Evolutionary conservation across 2,888 invertebrate species (phyloP), one percentile per base, ranked within the genome.

Genomic region (Agrypnus murinus): DNA sequence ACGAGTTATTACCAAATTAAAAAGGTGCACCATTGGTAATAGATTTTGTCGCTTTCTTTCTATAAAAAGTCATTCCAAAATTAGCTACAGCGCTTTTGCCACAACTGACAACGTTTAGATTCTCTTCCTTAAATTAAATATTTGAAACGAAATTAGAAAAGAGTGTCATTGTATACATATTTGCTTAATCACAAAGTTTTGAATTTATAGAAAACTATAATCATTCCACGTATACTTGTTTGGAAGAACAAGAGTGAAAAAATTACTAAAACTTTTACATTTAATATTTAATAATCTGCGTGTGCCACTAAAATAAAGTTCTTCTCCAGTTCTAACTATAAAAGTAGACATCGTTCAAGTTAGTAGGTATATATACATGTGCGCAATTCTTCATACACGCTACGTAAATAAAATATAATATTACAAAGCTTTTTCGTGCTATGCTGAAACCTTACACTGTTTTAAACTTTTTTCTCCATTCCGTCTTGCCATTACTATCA

Each of bases 331-430:
- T 25, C 25, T 25, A 25, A n/a, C n/a, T n/a, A n/a, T n/a, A n/a
- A 25, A 25, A 25, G 25, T 25, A 25, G 25, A 25, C 25, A 5
- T 25, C n/a, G n/a, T n/a, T n/a, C n/a, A n/a, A n/a, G n/a, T n/a
- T n/a, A n/a, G n/a, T 25, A 25, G 25, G 25, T 25, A 5, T 25
- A 25, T 25, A 25, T 25, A 25, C 25, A 25, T 34, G 17, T 55
- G 34, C 32, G 32, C 36, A 36, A 17, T 36, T 36, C 55, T 34
- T 25, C 50, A 50, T 55, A 36, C 55, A 55, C 55, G 55, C 36
- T 9, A 55, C 10, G 55, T 55, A 36, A 55, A 36, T 55, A 36
- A 55, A 55, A 15, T 36, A 55, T 55, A 17, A 36, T 17, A 17
- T 36, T 17, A 17, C 55, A 17, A 55, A 36, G 43, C 14, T 43